These are phyloP conservation scores for Andinoacara biseriatus DNA, from an alignment of 2,113 vertebrate species.

Conservation along the genomic window DNA sequence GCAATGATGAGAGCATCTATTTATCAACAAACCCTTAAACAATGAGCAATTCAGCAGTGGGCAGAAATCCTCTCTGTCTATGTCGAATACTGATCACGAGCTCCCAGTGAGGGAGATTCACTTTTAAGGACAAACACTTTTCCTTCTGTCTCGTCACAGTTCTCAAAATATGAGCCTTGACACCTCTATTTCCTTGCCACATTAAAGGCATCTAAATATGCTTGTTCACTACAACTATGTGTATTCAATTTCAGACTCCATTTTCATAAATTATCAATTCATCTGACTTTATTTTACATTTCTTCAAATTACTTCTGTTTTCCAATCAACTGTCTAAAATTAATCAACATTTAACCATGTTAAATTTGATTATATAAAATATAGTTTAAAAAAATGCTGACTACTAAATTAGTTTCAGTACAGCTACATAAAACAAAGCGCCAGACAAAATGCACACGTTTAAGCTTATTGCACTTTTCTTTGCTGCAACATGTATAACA, in stretches of 20 bases:
- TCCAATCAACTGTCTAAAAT: neutral
- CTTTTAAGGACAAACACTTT: conserved; percentile 10
- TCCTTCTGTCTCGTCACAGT: neutral
- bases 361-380: neutral
- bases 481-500: neutral
- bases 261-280: neutral
- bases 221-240: neutral
- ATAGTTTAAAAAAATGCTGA: neutral
- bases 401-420: neutral
- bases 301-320: conserved; percentile 1
- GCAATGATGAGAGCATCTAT: conserved; percentile 44
- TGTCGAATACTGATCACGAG: conserved; percentile 13
- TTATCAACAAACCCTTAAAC: conserved; percentile 58
- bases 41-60: conserved; percentile 41
- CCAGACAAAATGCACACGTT: neutral
- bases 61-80: conserved; percentile 43
- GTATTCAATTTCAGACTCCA: neutral
- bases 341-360: neutral
- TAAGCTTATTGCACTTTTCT: neutral
- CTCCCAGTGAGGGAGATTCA: neutral
- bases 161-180: neutral
- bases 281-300: neutral
- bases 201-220: neutral
- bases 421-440: neutral
- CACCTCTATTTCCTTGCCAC: neutral